Conservation (phyloP, 2,888 invertebrate genomes). For the Gortyna flavago region DNA sequence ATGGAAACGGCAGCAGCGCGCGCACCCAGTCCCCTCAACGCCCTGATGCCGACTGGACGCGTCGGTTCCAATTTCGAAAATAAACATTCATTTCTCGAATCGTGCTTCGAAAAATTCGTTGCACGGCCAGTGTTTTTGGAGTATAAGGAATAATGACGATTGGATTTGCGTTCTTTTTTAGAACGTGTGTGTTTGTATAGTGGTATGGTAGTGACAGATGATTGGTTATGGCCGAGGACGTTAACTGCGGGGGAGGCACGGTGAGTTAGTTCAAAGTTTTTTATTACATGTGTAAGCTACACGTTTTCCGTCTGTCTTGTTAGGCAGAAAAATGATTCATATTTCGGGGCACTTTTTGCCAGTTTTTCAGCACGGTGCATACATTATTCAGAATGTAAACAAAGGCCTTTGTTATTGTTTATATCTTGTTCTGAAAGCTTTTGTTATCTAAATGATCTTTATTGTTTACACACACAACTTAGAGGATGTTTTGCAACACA, state of each 20-base stretch:
- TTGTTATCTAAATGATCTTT: constrained; percentile 8
- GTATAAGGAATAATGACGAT: constrained; percentile 34
- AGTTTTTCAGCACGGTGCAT: constrained; percentile 16
- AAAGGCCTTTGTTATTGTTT: constrained; percentile 59
- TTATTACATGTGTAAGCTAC: constrained; percentile 44
- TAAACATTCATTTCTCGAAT: constrained; percentile 71
- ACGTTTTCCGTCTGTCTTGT: constrained; percentile 20
- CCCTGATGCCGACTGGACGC: constrained; percentile 76
- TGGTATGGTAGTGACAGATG: constrained; percentile 74
- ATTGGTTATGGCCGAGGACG: constrained; percentile 80
- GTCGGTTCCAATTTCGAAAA: constrained; percentile 67
- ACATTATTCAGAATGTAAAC: constrained; percentile 51
- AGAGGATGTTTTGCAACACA: neutral
- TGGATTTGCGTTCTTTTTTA: constrained; percentile 51
- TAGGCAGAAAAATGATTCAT: neutral
- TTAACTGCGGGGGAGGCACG: constrained; percentile 80
- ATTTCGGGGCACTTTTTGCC: neutral
- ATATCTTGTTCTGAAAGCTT: constrained; percentile 16
- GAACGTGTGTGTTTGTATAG: constrained; percentile 58
- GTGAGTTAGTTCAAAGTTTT: constrained; percentile 74
- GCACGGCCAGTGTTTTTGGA: constrained; percentile 13
- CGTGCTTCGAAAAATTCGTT: constrained; percentile 44
- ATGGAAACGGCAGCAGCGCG: constrained; percentile 84
- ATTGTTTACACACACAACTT: neutral
- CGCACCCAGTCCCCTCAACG: constrained; percentile 84